Conservation (phyloP, 2,113 vertebrate species). For the Pleuronectes platessa region DNA sequence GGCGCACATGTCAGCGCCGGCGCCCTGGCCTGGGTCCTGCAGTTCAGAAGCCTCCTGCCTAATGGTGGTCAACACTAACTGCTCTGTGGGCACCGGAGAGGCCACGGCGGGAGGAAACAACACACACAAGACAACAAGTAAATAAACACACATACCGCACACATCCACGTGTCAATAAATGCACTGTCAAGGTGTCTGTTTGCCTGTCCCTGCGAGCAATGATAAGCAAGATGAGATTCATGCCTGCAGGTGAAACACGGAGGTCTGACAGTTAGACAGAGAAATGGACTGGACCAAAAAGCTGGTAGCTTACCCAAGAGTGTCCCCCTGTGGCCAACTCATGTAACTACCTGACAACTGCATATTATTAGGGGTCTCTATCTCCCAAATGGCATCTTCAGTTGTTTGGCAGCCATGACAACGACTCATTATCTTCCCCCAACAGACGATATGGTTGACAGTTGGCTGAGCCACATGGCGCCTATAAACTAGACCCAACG, state of each 20-base stretch:
- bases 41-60: conserved; percentile 81
- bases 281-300: conserved; percentile 12
- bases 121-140: conserved; percentile 76
- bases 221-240: conserved; percentile 12
- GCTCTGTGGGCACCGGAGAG: conserved; percentile 78
- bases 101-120: conserved; percentile 76
- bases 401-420: conserved; percentile 55
- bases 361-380: conserved; percentile 23
- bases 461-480: conserved; percentile 38
- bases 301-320: conserved; percentile 35
- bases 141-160: conserved; percentile 55
- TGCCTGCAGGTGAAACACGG: conserved; percentile 18
- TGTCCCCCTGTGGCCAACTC: conserved; percentile 63
- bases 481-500: not conserved
- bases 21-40: conserved; percentile 77
- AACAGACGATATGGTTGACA: conserved; percentile 55
- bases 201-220: conserved; percentile 22
- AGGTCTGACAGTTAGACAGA: not conserved
- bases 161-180: conserved; percentile 24
- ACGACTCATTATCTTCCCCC: conserved; percentile 66
- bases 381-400: conserved; percentile 55
- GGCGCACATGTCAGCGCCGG: conserved; percentile 78
- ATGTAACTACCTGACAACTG: conserved; percentile 35
- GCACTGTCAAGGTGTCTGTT: conserved; percentile 37
- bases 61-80: conserved; percentile 87